Conservation (phyloP, 2,888 invertebrate genomes). For the Lasioglossum lativentre region DNA sequence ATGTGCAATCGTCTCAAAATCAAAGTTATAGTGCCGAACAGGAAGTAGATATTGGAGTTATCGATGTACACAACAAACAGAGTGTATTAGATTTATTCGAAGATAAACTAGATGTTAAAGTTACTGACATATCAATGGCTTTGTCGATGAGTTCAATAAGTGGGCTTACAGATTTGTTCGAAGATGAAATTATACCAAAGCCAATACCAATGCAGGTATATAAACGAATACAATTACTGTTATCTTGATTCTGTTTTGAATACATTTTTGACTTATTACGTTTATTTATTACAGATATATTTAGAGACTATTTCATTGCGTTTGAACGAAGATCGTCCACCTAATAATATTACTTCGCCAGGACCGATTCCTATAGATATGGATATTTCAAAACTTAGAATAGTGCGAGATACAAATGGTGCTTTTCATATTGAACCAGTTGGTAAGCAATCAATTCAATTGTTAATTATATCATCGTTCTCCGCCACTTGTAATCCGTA, state of each 20-base stretch:
- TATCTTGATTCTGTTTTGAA: not conserved
- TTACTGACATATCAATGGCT: constrained; percentile 88
- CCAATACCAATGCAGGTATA: constrained; percentile 93
- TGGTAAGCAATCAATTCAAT: constrained; percentile 69
- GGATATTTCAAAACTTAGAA: constrained; percentile 89
- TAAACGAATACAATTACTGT: constrained; percentile 7
- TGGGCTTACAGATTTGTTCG: constrained; percentile 92
- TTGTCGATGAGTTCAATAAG: constrained; percentile 93
- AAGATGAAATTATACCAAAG: constrained; percentile 93
- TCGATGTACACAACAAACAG: constrained; percentile 84
- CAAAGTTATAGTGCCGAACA: constrained; percentile 76
- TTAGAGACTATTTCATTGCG: constrained; percentile 91
- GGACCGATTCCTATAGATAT: constrained; percentile 93
- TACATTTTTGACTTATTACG: constrained; percentile 4
- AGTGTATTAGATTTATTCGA: constrained; percentile 84
- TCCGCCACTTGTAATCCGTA: constrained; percentile 76
- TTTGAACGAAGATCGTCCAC: constrained; percentile 93
- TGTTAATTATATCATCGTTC: constrained; percentile 39
- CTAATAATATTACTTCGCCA: constrained; percentile 92
- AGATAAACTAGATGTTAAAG: constrained; percentile 88
- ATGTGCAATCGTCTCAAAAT: constrained; percentile 70
- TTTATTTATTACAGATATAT: constrained; percentile 86
- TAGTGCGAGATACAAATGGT: constrained; percentile 91
- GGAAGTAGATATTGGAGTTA: constrained; percentile 75
- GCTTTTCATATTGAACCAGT: constrained; percentile 90